A percentile compares a stretch with the other conserved stretches of the same genome.
These are phyloP conservation scores for Pangasius mekongensis DNA, from an alignment of 2,797 vertebrate species.

Conservation along the genomic window DNA sequence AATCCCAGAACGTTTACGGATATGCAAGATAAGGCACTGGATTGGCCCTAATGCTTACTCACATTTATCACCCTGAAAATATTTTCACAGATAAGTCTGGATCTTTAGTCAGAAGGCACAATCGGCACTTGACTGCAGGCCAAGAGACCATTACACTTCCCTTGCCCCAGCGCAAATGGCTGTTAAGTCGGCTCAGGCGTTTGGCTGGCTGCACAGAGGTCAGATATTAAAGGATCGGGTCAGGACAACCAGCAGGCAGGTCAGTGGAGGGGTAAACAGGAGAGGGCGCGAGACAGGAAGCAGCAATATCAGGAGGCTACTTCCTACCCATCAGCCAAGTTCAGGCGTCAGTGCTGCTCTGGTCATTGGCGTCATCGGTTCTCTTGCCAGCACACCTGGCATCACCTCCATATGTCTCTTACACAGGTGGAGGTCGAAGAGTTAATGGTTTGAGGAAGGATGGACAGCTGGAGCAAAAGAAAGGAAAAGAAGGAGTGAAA, in stretches of 20 bases:
- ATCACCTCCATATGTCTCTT: conserved; percentile 54
- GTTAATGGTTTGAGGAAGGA: conserved; percentile 51
- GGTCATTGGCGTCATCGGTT: conserved; percentile 8
- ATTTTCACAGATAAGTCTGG: conserved; percentile 46
- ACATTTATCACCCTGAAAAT: conserved; percentile 1
- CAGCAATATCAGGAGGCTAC: conserved; percentile 70
- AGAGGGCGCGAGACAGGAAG: conserved; percentile 70
- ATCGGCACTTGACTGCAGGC: conserved; percentile 31
- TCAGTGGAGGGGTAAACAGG: conserved; percentile 51
- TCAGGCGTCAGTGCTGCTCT: conserved; percentile 24
- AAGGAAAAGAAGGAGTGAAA: conserved; percentile 49
- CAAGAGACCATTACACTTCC: conserved; percentile 30
- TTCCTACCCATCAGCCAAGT: conserved; percentile 75
- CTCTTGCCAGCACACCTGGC: conserved; percentile 55
- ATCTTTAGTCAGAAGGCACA: conserved; percentile 23
- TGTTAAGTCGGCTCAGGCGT: conserved; percentile 41
- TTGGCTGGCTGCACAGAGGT: conserved; percentile 49
- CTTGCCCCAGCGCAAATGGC: conserved; percentile 18
- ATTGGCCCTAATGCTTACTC: neutral
- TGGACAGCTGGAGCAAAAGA: conserved; percentile 47
- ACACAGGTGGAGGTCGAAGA: conserved; percentile 62
- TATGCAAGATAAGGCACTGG: neutral
- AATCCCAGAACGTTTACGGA: neutral
- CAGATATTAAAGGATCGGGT: conserved; percentile 63
- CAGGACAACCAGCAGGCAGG: conserved; percentile 36